These are phyloP conservation scores for Chascanopsetta lugubris DNA, from an alignment of 2,113 vertebrate genomes.

Conservation along the genomic window DNA sequence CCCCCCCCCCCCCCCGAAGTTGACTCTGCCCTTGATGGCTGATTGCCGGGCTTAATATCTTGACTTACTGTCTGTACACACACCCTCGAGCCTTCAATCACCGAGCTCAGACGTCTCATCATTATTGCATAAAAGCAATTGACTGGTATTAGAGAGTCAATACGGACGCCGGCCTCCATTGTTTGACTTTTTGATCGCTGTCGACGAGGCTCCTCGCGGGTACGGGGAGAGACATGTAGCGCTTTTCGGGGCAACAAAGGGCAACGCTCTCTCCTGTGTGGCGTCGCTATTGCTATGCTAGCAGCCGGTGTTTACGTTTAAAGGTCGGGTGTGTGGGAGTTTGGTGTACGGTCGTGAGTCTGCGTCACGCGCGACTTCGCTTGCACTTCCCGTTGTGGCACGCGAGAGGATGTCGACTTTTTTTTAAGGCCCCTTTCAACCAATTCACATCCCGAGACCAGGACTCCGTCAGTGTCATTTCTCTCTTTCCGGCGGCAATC, in stretches of 20 bases:
- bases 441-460: too few species aligned
- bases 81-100: conserved; percentile 21
- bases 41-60: conserved; percentile 47
- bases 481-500: background rate
- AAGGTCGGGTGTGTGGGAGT: too few species aligned
- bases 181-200: conserved; percentile 3
- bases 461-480: too few species aligned
- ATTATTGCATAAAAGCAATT: conserved; percentile 81
- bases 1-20: conserved; percentile 46
- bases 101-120: conserved; percentile 53
- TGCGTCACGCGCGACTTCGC: too few species aligned
- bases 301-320: too few species aligned
- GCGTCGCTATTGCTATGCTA: background rate
- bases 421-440: too few species aligned
- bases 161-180: conserved; percentile 67
- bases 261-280: background rate
- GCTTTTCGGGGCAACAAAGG: too few species aligned
- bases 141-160: conserved; percentile 72
- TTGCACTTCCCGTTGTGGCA: too few species aligned
- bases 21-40: conserved; percentile 55
- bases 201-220: background rate
- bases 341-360: too few species aligned
- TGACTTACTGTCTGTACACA: conserved; percentile 22
- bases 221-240: background rate
- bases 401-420: too few species aligned